A percentile compares a stretch with the other conserved stretches of the same genome.
phyloP scores from a whole-genome alignment of 2,888 invertebrate genomes.

The Choreutis nemorana region DNA sequence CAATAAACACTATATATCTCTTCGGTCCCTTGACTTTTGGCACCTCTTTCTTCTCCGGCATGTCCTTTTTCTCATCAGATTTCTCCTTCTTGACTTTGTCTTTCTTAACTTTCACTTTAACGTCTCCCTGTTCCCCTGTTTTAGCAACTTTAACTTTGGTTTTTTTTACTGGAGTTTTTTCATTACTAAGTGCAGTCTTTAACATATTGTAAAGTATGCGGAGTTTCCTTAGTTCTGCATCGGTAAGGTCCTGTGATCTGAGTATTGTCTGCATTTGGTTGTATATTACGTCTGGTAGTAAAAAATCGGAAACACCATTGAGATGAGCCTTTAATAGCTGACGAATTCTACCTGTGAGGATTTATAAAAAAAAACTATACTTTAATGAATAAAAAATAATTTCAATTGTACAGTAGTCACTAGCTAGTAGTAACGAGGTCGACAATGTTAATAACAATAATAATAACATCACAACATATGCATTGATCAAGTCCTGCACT shows the following conservation, averaged over 20 bases:
- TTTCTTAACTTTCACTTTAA: slow-evolving; percentile 8
- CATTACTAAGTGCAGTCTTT: slow-evolving; percentile 18
- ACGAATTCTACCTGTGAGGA: slow-evolving; percentile 37
- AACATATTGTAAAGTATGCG: slow-evolving; percentile 48
- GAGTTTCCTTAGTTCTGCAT: slow-evolving; percentile 36
- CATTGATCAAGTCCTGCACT: not conserved
- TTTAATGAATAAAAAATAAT: not conserved
- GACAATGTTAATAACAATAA: no score
- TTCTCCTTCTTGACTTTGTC: slow-evolving; percentile 11
- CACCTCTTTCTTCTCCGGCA: slow-evolving; percentile 9
- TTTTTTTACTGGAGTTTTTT: slow-evolving; percentile 9
- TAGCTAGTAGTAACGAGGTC: no score
- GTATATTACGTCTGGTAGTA: slow-evolving; percentile 42
- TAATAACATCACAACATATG: not conserved
- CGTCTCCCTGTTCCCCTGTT: slow-evolving; percentile 8
- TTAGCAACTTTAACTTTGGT: slow-evolving; percentile 5
- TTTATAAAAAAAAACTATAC: slow-evolving; percentile 3
- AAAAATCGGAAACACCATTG: slow-evolving; percentile 27
- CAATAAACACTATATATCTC: slow-evolving; percentile 56
- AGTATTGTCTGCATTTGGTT: slow-evolving; percentile 34
- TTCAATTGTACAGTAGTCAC: not conserved
- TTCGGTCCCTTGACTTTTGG: slow-evolving; percentile 36
- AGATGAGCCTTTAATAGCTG: slow-evolving; percentile 31
- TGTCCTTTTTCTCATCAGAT: slow-evolving; percentile 9
- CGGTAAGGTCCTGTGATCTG: slow-evolving; percentile 22